Evolutionary conservation across 2,113 vertebrate species (phyloP).

Genomic region (Varanus salvator): DNA sequence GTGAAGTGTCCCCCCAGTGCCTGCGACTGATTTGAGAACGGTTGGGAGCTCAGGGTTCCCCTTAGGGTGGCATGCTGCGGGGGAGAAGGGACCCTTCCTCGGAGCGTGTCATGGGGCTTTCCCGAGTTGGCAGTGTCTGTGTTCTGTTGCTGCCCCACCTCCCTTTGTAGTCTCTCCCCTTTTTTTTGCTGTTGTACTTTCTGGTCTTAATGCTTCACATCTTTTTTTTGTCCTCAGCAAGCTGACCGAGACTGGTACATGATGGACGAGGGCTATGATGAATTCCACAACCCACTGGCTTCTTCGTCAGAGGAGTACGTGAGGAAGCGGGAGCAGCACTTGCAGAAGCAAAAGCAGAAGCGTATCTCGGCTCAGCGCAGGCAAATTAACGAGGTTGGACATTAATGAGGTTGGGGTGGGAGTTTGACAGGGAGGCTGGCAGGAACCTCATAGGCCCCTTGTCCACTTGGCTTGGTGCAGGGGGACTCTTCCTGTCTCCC

Average conservation of each 20-base stretch:
- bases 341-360: slow-evolving; percentile 97
- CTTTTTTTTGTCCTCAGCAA: slow-evolving; percentile 81
- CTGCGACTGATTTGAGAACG: too few relatives aligned
- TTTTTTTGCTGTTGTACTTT: neutral
- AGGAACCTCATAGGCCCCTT: neutral
- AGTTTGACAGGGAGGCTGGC: neutral
- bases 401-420: rapidly evolving
- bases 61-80: too few relatives aligned
- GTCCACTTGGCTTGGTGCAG: neutral
- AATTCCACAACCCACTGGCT: slow-evolving; percentile 95
- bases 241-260: slow-evolving; percentile 99
- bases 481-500: neutral
- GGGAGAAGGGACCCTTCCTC: neutral
- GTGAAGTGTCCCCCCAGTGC: too few relatives aligned
- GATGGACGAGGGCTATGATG: slow-evolving; percentile 98
- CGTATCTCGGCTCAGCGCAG: slow-evolving; percentile 95
- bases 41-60: neutral
- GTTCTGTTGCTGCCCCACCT: neutral
- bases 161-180: neutral
- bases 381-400: slow-evolving; percentile 94
- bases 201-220: rapidly evolving
- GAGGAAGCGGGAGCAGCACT: slow-evolving; percentile 94
- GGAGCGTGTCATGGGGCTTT: neutral
- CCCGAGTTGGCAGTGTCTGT: rapidly evolving
- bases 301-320: slow-evolving; percentile 94